These are phyloP conservation scores for Rhogogaster chlorosoma DNA, from an alignment of 2,888 invertebrate species.

Conservation along the genomic window DNA sequence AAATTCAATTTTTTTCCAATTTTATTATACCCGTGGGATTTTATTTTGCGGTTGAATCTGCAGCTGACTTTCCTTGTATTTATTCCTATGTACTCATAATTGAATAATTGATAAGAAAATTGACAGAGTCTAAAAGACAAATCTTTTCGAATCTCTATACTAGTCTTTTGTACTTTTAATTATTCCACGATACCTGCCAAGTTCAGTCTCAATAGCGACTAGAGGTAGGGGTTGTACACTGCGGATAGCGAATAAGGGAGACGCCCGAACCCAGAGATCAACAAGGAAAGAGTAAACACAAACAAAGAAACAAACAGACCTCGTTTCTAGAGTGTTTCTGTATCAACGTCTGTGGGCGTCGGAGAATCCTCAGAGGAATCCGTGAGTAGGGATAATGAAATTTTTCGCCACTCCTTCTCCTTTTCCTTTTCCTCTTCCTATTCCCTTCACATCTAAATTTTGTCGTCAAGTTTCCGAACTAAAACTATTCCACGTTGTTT, in stretches of 20 bases:
- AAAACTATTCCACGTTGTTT: background rate
- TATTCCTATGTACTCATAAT: background rate
- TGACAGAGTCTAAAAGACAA: background rate
- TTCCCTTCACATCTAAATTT: background rate
- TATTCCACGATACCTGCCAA: background rate
- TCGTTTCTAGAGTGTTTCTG: constrained; percentile 29
- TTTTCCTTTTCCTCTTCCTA: background rate
- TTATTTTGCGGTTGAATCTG: background rate
- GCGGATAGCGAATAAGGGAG: background rate
- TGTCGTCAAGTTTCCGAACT: background rate
- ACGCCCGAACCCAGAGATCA: background rate
- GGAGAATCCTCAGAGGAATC: background rate
- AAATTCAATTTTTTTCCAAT: background rate
- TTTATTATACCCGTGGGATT: background rate
- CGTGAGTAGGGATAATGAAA: constrained; percentile 18
- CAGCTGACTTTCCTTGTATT: background rate
- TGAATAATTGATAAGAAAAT: background rate
- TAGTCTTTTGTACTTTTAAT: background rate
- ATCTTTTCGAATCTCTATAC: background rate
- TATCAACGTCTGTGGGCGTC: constrained; percentile 11
- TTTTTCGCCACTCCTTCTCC: constrained; percentile 33
- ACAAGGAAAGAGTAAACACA: constrained; percentile 12
- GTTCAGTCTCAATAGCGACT: background rate
- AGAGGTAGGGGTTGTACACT: background rate
- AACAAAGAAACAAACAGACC: constrained; percentile 29